phyloP scores from a whole-genome alignment of 2,113 vertebrate species.

The Sterna hirundo region DNA sequence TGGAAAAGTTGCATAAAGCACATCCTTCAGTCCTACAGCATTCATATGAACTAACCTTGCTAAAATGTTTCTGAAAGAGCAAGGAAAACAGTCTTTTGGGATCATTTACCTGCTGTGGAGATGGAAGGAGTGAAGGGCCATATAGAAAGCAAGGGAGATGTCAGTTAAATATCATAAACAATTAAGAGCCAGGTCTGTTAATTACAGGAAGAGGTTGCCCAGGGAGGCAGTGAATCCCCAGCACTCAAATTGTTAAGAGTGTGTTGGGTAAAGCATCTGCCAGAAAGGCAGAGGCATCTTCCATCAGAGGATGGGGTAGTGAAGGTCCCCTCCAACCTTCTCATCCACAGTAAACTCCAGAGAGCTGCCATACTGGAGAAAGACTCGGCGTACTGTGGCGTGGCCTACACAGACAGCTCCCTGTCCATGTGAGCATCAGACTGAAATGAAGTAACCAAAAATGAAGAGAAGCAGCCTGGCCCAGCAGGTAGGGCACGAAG shows the following conservation, averaged over 20 bases:
- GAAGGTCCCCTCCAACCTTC: neutral
- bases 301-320: accelerated
- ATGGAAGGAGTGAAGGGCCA: neutral
- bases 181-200: neutral
- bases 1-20: neutral
- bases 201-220: accelerated
- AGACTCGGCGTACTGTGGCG: accelerated
- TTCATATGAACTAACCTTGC: neutral
- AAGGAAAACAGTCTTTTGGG: neutral
- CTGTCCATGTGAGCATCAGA: accelerated
- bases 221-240: neutral
- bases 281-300: neutral
- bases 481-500: neutral
- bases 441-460: accelerated
- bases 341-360: neutral
- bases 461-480: neutral
- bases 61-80: neutral
- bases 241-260: accelerated
- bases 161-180: neutral
- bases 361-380: neutral
- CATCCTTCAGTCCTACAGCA: neutral
- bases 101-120: neutral
- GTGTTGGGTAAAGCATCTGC: neutral
- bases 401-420: accelerated
- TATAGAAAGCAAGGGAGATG: neutral